Conservation (phyloP, 2,888 invertebrate species). For the Oxytorus armatus region DNA sequence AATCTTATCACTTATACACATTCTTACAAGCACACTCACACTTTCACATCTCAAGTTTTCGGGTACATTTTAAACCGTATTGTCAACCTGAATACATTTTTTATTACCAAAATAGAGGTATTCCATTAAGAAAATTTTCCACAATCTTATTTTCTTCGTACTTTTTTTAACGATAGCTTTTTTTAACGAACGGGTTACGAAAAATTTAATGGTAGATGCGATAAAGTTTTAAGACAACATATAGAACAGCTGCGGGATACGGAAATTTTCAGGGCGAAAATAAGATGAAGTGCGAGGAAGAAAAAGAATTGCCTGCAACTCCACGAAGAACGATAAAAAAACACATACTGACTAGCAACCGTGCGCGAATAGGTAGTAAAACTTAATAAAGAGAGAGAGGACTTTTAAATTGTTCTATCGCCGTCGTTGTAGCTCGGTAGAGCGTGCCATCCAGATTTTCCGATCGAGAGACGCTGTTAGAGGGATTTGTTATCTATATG, state of each 20-base stretch:
- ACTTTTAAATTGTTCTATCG: constrained; percentile 43
- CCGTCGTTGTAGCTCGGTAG: constrained; percentile 53
- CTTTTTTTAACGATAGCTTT: too few species aligned
- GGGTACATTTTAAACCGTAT: too few species aligned
- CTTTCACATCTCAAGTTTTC: too few species aligned
- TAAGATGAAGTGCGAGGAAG: neutral
- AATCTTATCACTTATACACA: too few species aligned
- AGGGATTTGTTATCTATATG: constrained; percentile 35
- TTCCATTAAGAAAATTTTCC: too few species aligned
- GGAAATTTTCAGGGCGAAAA: neutral
- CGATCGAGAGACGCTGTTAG: constrained; percentile 52
- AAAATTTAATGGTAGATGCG: constrained; percentile 29
- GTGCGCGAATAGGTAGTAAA: constrained; percentile 17
- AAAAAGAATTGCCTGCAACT: neutral
- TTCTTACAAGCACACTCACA: too few species aligned
- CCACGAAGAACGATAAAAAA: constrained; percentile 10
- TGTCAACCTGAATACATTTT: too few species aligned
- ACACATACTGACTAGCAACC: neutral
- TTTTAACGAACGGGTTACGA: too few species aligned
- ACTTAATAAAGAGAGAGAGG: constrained; percentile 13
- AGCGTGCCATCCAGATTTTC: constrained; percentile 56
- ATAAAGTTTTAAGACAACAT: constrained; percentile 31
- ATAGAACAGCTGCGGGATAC: constrained; percentile 6
- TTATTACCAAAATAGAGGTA: too few species aligned
- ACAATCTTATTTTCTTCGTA: too few species aligned